Evolutionary conservation across 2,113 vertebrate genomes (phyloP).

Genomic region (Laterallus jamaicensis): DNA sequence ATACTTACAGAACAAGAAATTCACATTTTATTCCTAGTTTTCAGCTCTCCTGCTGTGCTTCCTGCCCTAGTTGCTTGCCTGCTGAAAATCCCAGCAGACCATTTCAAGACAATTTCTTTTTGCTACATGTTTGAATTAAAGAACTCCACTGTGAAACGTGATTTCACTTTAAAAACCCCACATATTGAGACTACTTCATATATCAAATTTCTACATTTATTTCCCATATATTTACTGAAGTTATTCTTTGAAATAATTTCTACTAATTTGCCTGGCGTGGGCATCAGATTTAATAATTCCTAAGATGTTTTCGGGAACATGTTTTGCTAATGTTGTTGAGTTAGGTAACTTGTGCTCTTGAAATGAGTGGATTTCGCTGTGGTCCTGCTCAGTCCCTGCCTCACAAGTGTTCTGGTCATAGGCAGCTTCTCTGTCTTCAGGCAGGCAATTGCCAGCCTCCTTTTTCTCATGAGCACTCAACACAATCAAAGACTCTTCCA

Average conservation of each 20-base stretch:
- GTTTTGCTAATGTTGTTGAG: neutral
- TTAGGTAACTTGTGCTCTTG: neutral
- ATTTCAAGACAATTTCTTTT: neutral
- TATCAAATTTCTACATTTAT: neutral
- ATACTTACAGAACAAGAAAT: neutral
- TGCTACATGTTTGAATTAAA: neutral
- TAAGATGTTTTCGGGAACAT: neutral
- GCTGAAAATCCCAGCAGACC: neutral
- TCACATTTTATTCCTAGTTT: neutral
- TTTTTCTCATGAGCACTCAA: neutral
- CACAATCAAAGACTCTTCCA: neutral
- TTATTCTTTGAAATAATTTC: neutral
- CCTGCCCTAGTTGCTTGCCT: neutral
- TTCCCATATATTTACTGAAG: neutral
- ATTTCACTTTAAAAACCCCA: neutral
- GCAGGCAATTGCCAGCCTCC: neutral
- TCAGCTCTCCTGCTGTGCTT: neutral
- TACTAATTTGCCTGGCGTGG: neutral
- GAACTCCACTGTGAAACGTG: neutral
- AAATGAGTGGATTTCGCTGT: neutral
- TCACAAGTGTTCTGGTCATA: neutral
- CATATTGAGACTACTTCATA: neutral
- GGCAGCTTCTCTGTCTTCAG: neutral
- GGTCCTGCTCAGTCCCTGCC: neutral
- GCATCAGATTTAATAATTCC: neutral